phyloP scores from a whole-genome alignment of 2,113 vertebrate species.

The Ciconia maguari region DNA sequence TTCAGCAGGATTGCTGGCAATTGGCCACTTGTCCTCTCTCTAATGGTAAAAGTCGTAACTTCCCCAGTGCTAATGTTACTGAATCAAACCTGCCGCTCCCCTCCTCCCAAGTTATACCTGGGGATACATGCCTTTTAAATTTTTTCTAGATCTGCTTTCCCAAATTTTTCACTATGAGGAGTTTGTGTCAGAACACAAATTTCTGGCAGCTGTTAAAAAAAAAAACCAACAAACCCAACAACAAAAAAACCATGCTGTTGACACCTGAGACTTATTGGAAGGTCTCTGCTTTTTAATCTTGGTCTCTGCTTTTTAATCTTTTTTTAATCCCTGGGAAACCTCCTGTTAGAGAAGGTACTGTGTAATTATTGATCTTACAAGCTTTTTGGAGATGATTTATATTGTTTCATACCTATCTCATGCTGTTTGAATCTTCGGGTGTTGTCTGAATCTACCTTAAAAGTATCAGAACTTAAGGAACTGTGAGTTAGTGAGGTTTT shows the following conservation, averaged over 20 bases:
- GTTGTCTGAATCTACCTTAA: neutral
- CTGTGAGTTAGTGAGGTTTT: neutral
- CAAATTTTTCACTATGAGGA: neutral
- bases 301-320: neutral
- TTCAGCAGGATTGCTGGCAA: neutral
- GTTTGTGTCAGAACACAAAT: neutral
- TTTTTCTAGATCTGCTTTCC: neutral
- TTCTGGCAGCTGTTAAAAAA: neutral
- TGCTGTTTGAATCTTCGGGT: neutral
- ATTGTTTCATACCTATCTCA: neutral
- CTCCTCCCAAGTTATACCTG: neutral
- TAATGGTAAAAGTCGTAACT: neutral
- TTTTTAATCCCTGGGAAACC: neutral
- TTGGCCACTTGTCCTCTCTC: neutral
- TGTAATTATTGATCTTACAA: neutral
- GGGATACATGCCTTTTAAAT: neutral
- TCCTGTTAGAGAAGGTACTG: neutral
- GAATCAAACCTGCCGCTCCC: neutral
- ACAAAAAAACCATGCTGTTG: neutral
- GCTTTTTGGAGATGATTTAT: neutral
- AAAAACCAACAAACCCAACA: rapidly evolving
- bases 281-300: neutral
- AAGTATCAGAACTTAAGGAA: neutral
- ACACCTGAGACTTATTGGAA: neutral
- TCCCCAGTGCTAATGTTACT: neutral